phyloP scores from a whole-genome alignment of 2,113 vertebrate genomes.

The Hirundichthys speculiger region DNA sequence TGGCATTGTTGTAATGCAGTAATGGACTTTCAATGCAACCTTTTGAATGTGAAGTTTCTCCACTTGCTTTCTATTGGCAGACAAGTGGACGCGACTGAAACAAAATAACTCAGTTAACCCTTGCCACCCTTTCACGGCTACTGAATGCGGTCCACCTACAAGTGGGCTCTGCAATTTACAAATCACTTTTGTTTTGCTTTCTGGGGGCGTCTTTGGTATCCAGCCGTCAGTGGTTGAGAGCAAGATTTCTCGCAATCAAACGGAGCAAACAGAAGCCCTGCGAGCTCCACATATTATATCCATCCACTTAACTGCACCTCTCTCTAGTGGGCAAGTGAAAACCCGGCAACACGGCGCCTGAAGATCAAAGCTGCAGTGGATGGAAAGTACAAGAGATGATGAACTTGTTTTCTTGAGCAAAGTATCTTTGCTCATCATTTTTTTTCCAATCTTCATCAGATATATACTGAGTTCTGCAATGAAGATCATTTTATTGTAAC shows the following conservation, averaged over 20 bases:
- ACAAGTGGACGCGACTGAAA: slow-evolving; percentile 24
- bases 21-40: slow-evolving; percentile 35
- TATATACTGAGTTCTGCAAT: too few species aligned
- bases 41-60: slow-evolving; percentile 46
- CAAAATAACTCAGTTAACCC: slow-evolving; percentile 58
- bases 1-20: slow-evolving; percentile 2
- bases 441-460: too few species aligned
- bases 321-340: slow-evolving; percentile 12
- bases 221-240: slow-evolving; percentile 56
- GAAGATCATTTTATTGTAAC: too few species aligned
- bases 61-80: slow-evolving; percentile 17
- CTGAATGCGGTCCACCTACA: slow-evolving; percentile 47
- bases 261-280: slow-evolving; percentile 13
- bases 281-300: slow-evolving; percentile 58
- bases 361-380: slow-evolving; percentile 31
- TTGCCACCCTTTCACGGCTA: slow-evolving; percentile 33
- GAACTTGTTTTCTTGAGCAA: too few species aligned
- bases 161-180: slow-evolving; percentile 60
- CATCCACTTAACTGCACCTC: slow-evolving; percentile 36
- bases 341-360: slow-evolving; percentile 6
- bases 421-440: too few species aligned
- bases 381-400: slow-evolving; percentile 9
- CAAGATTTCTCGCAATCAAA: slow-evolving; percentile 53
- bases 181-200: slow-evolving; percentile 68
- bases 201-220: slow-evolving; percentile 54